phyloP scores from a whole-genome alignment of 2,888 invertebrate genomes.

The Lasioglossum calceatum region DNA sequence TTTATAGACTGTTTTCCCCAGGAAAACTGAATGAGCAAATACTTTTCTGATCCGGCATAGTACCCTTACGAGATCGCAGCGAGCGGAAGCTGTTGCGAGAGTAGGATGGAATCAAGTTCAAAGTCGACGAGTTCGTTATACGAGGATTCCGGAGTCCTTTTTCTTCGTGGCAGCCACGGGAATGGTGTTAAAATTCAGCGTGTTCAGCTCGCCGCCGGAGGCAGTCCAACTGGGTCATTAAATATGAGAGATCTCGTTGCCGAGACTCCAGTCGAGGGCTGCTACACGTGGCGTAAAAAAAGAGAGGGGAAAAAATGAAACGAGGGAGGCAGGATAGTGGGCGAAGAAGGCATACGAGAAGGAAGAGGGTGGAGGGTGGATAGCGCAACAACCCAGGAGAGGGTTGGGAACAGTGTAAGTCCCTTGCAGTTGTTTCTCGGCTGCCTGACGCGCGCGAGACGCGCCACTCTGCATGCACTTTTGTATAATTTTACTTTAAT shows the following conservation, averaged over 20 bases:
- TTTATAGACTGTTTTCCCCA: not conserved
- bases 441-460: constrained; percentile 70
- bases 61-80: not conserved
- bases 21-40: not conserved
- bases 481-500: constrained; percentile 82
- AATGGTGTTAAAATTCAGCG: constrained; percentile 77
- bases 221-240: constrained; percentile 78
- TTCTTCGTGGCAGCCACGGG: constrained; percentile 44
- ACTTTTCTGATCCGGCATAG: not conserved
- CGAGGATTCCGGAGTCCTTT: constrained; percentile 57
- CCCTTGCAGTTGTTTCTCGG: constrained; percentile 70
- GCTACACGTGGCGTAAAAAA: constrained; percentile 37
- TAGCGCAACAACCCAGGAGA: constrained; percentile 29
- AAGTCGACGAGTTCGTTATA: constrained; percentile 62
- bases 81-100: constrained; percentile 11
- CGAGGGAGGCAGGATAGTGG: not conserved
- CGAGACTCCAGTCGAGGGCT: constrained; percentile 58
- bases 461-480: constrained; percentile 73
- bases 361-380: constrained; percentile 21
- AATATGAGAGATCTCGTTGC: constrained; percentile 79
- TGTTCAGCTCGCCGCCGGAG: constrained; percentile 74
- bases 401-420: constrained; percentile 38
- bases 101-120: constrained; percentile 51
- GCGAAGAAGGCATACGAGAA: not conserved
- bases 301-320: not conserved